phyloP scores from a whole-genome alignment of 1,140 invertebrate species.

The Pararge aegeria region DNA sequence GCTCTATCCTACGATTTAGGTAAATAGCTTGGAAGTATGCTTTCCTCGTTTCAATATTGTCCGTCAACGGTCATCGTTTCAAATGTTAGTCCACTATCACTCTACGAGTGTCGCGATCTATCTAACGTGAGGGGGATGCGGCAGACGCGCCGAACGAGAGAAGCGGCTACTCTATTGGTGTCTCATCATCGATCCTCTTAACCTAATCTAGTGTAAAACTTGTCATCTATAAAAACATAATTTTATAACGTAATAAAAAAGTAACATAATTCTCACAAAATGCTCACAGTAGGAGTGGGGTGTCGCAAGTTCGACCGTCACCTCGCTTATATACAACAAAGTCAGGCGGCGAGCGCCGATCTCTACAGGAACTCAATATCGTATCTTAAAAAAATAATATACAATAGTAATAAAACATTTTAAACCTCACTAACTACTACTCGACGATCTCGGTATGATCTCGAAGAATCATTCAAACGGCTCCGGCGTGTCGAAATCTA shows the following conservation, averaged over 20 bases:
- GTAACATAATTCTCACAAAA: constrained; percentile 77
- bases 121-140: constrained; percentile 55
- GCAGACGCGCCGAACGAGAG: constrained; percentile 63
- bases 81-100: constrained; percentile 63
- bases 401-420: constrained; percentile 79
- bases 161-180: constrained; percentile 80
- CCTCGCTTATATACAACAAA: constrained; percentile 74
- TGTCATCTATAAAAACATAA: constrained; percentile 68
- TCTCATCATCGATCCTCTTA: constrained; percentile 79
- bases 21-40: constrained; percentile 76
- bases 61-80: constrained; percentile 70
- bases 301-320: constrained; percentile 52
- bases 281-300: constrained; percentile 72
- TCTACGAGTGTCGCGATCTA: constrained; percentile 76
- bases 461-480: constrained; percentile 71
- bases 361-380: constrained; percentile 79
- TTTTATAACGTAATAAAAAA: constrained; percentile 70
- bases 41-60: constrained; percentile 73
- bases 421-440: constrained; percentile 78
- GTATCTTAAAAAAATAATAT: constrained; percentile 77
- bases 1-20: constrained; percentile 71
- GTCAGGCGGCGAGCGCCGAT: constrained; percentile 57
- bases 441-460: constrained; percentile 70
- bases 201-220: constrained; percentile 79
- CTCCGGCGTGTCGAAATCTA: constrained; percentile 73